phyloP scores from a whole-genome alignment of 2,888 invertebrate genomes.

The Philonicus albiceps region DNA sequence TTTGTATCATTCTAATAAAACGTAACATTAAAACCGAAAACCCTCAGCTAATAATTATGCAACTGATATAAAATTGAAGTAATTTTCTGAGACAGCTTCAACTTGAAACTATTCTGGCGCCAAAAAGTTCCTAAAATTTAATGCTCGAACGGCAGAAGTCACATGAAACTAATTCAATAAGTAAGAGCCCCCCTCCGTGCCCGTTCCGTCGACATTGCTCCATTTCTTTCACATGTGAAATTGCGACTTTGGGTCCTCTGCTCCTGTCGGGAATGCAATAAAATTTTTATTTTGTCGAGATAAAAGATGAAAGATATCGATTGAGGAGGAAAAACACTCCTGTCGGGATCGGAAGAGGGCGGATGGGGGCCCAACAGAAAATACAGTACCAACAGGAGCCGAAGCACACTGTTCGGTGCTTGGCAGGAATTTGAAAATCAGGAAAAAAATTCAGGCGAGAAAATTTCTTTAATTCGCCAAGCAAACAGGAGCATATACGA shows the following conservation, averaged over 20 bases:
- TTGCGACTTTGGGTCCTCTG: not conserved
- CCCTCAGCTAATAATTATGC: not conserved
- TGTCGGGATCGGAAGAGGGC: not conserved
- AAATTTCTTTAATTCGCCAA: conserved; percentile 8
- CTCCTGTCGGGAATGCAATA: not conserved
- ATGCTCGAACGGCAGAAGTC: not conserved
- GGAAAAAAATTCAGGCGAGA: not conserved
- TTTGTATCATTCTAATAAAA: not conserved
- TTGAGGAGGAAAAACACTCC: not conserved
- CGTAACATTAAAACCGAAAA: not conserved
- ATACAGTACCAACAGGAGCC: not conserved
- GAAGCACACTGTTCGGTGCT: not conserved
- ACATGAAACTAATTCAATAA: conserved; percentile 27
- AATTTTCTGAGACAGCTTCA: not conserved
- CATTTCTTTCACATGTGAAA: not conserved
- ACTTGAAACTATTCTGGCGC: conserved; percentile 7
- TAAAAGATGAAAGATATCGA: conserved; percentile 24
- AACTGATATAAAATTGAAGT: not conserved
- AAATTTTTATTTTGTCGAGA: conserved; percentile 15
- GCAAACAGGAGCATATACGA: not conserved
- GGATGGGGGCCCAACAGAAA: not conserved
- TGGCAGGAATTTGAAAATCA: not conserved
- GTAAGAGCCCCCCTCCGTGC: not conserved
- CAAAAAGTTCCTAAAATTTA: conserved; percentile 22
- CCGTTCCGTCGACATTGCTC: not conserved